Evolutionary conservation across 1,140 invertebrate genomes (phyloP).

Genomic region (Hestina assimilis): DNA sequence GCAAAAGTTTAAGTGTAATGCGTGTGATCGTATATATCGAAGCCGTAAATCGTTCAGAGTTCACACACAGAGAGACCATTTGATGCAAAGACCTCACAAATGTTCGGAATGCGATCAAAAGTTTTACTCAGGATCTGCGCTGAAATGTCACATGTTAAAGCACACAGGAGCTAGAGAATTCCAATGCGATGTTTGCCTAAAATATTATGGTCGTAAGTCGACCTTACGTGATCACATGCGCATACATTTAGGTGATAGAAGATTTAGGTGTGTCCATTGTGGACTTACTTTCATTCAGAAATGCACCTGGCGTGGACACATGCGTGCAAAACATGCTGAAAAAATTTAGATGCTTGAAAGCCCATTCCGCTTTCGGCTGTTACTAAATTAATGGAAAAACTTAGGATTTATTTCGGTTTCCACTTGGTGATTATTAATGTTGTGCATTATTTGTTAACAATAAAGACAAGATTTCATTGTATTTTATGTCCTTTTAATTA

Average conservation of each 20-base stretch:
- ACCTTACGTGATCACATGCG: conserved; percentile 73
- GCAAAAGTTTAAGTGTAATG: conserved; percentile 16
- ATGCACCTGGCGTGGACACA: conserved; percentile 38
- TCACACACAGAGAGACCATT: conserved; percentile 32
- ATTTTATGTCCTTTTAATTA: background rate
- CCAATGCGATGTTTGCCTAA: conserved; percentile 76
- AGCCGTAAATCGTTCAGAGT: conserved; percentile 15
- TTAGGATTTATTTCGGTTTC: background rate
- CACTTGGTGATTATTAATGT: background rate
- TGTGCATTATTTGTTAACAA: background rate
- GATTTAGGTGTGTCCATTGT: conserved; percentile 52
- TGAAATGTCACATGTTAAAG: conserved; percentile 69
- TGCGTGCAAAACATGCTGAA: conserved; percentile 37
- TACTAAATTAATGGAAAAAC: background rate
- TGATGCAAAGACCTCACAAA: conserved; percentile 26
- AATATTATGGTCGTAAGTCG: conserved; percentile 75
- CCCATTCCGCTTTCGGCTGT: too few relatives aligned
- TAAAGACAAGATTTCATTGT: background rate
- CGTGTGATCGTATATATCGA: conserved; percentile 26
- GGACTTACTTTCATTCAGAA: conserved; percentile 34
- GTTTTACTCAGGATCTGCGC: conserved; percentile 36
- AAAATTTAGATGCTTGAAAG: background rate
- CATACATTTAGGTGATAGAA: conserved; percentile 70
- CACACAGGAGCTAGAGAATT: conserved; percentile 81
- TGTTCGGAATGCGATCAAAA: conserved; percentile 51